Evolutionary conservation across 2,888 invertebrate genomes (phyloP).

Genomic region (Calliopum simillimum): DNA sequence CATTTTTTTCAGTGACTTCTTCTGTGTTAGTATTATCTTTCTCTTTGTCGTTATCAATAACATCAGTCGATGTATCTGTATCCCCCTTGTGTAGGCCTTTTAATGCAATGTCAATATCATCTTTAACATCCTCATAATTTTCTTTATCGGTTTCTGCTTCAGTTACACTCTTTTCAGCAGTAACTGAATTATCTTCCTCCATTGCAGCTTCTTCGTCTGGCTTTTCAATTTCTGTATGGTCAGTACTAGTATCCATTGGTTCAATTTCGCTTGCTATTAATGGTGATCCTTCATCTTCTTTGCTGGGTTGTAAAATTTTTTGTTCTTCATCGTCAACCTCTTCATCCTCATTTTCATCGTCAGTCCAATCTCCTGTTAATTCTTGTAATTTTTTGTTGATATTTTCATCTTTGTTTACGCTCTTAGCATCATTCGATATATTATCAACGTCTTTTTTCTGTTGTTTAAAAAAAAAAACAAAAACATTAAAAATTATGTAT

Average conservation of each 20-base stretch:
- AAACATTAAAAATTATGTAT: not conserved
- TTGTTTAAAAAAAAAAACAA: not conserved
- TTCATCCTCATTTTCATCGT: slow-evolving; percentile 64
- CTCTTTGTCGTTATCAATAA: slow-evolving; percentile 5
- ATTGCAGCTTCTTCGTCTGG: not conserved
- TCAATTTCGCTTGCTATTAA: not conserved
- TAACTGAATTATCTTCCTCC: not conserved
- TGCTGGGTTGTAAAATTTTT: not conserved
- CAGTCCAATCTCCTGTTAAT: slow-evolving; percentile 65
- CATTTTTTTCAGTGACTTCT: not conserved
- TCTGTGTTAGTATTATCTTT: slow-evolving; percentile 7
- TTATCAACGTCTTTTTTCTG: slow-evolving; percentile 31
- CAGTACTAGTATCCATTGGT: no score
- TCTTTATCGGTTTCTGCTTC: slow-evolving; percentile 3
- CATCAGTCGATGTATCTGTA: slow-evolving; percentile 11
- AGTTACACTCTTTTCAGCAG: not conserved
- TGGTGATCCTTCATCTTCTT: slow-evolving; percentile 8
- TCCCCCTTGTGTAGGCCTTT: slow-evolving; percentile 56
- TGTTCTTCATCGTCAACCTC: slow-evolving; percentile 52
- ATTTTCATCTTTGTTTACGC: slow-evolving; percentile 51
- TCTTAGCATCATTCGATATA: slow-evolving; percentile 34
- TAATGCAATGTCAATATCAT: slow-evolving; percentile 58
- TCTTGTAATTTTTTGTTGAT: slow-evolving; percentile 63
- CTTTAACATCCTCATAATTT: slow-evolving; percentile 43
- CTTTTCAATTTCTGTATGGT: no score